These are phyloP conservation scores for Eurosta solidaginis DNA, from an alignment of 1,140 invertebrate genomes.

Conservation along the genomic window DNA sequence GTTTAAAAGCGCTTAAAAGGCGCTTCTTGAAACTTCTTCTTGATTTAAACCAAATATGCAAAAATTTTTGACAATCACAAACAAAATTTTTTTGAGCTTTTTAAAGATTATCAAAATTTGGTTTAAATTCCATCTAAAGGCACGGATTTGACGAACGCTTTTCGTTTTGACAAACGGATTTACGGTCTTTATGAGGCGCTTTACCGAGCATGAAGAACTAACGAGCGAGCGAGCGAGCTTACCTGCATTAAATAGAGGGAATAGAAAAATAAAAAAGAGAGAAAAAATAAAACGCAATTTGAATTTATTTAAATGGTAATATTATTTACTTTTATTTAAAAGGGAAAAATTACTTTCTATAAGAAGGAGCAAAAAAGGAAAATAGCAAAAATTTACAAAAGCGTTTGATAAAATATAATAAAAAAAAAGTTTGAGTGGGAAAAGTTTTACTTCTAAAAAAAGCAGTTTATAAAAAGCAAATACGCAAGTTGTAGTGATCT, in stretches of 20 bases:
- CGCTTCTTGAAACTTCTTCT: conserved; percentile 18
- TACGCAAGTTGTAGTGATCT: background rate
- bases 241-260: background rate
- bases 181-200: conserved; percentile 29
- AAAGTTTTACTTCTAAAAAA: background rate
- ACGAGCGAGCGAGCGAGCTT: conserved; percentile 20
- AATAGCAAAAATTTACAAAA: conserved; percentile 25
- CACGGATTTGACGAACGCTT: conserved; percentile 60
- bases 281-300: conserved; percentile 14
- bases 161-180: conserved; percentile 44
- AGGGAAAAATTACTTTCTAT: background rate
- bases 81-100: background rate
- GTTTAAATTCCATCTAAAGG: conserved; percentile 60
- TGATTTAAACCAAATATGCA: conserved; percentile 46
- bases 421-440: background rate
- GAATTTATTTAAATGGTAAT: background rate
- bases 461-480: background rate
- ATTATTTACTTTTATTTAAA: background rate
- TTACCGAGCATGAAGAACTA: conserved; percentile 12
- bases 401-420: background rate
- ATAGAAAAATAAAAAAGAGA: conserved; percentile 17
- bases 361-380: background rate
- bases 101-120: conserved; percentile 41
- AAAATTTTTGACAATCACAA: background rate
- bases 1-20: background rate